Percentiles rank a stretch among this genome's conserved stretches.
These are phyloP conservation scores for Meteorus cinctellus DNA, from an alignment of 2,888 invertebrate genomes.

Conservation along the genomic window DNA sequence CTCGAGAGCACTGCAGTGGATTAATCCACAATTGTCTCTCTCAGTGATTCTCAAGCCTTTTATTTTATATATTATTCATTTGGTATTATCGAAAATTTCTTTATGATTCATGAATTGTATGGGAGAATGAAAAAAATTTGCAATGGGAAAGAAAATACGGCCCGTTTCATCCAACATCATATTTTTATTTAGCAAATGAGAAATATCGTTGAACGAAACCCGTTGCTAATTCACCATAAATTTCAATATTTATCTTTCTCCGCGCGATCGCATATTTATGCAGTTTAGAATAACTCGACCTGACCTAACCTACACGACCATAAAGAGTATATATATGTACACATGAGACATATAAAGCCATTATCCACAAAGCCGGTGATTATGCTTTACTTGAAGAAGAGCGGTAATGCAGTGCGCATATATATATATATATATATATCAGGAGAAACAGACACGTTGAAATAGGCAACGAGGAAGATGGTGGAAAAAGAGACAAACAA, in stretches of 20 bases:
- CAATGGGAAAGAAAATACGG: no score
- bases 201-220: no score
- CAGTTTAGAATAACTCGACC: constrained; percentile 69
- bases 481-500: constrained; percentile 45
- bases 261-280: constrained; percentile 52
- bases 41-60: no score
- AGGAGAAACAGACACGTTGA: not conserved
- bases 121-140: no score
- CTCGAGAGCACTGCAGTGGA: not conserved
- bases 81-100: no score
- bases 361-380: constrained; percentile 38
- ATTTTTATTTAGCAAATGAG: no score
- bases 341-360: not conserved
- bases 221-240: not conserved
- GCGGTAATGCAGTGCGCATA: no score
- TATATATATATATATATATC: not conserved
- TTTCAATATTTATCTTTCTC: not conserved
- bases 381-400: constrained; percentile 24
- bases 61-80: no score
- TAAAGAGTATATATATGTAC: constrained; percentile 57
- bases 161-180: no score
- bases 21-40: constrained; percentile 1
- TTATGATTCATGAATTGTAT: no score
- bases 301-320: constrained; percentile 69
- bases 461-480: not conserved